phyloP scores from a whole-genome alignment of 2,113 vertebrate genomes.

The Anoplopoma fimbria region DNA sequence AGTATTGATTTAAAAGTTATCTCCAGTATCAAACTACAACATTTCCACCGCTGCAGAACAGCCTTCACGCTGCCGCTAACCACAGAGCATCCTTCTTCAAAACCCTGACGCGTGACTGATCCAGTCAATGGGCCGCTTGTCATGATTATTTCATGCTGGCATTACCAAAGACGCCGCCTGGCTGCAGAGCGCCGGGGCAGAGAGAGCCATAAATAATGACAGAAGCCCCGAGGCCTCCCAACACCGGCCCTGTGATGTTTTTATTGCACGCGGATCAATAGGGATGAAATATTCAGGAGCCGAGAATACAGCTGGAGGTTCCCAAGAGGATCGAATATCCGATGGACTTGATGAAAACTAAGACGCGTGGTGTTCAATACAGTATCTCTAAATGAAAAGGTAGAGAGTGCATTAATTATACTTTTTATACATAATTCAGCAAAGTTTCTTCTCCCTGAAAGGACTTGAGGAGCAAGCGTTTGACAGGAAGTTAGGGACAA shows the following conservation, averaged over 20 bases:
- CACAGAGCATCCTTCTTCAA: no score
- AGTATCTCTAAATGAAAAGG: not conserved
- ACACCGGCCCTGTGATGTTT: constrained; percentile 53
- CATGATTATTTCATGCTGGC: constrained; percentile 62
- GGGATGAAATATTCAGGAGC: constrained; percentile 67
- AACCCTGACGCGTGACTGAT: constrained; percentile 17
- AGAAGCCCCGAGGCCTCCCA: constrained; percentile 11
- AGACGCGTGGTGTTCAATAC: constrained; percentile 3
- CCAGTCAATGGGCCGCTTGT: constrained; percentile 36
- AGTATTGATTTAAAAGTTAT: not conserved
- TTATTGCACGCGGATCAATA: constrained; percentile 68
- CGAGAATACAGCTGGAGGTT: constrained; percentile 59
- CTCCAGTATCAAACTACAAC: not conserved
- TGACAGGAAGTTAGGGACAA: no score
- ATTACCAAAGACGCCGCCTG: constrained; percentile 62
- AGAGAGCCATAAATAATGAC: constrained; percentile 64
- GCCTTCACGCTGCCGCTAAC: not conserved
- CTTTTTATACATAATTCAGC: not conserved
- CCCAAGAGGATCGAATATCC: constrained; percentile 1
- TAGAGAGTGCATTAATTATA: not conserved
- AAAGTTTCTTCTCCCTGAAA: not conserved
- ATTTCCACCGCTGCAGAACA: not conserved
- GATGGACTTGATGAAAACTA: not conserved
- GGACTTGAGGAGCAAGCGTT: not conserved
- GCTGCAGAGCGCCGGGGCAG: constrained; percentile 11